phyloP scores from a whole-genome alignment of 2,888 invertebrate species.

The Pandemis heparana region DNA sequence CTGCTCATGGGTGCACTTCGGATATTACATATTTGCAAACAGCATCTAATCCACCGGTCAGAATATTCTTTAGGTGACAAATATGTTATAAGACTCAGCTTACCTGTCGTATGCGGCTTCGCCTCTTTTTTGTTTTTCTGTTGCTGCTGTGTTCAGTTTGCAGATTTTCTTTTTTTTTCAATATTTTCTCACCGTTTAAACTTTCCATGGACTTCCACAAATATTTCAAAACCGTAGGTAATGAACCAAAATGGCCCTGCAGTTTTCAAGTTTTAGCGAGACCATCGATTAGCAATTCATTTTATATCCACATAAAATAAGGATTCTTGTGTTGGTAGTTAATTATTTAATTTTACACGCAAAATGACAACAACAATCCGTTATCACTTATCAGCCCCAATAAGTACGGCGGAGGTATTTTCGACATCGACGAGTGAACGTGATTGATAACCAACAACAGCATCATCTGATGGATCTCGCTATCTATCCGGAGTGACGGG shows the following conservation, averaged over 20 bases:
- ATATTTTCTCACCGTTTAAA: neutral
- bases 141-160: too few relatives aligned
- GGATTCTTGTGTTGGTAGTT: too few relatives aligned
- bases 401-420: slow-evolving; percentile 48
- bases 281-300: neutral
- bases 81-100: neutral
- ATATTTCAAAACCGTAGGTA: neutral
- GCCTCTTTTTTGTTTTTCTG: too few relatives aligned
- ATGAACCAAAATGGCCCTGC: neutral
- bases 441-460: slow-evolving; percentile 56
- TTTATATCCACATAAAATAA: too few relatives aligned
- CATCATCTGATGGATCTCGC: slow-evolving; percentile 42
- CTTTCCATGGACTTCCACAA: neutral
- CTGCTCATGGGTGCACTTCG: neutral
- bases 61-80: neutral
- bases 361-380: slow-evolving; percentile 44
- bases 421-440: slow-evolving; percentile 51
- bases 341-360: neutral
- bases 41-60: neutral
- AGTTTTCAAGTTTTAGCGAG: neutral
- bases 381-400: slow-evolving; percentile 46
- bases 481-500: slow-evolving; percentile 35
- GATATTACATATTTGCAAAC: neutral
- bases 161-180: neutral
- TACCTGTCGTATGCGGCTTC: too few relatives aligned